These are phyloP conservation scores for Polydrusus pterygomalis DNA, from an alignment of 2,888 invertebrate species.

Conservation along the genomic window DNA sequence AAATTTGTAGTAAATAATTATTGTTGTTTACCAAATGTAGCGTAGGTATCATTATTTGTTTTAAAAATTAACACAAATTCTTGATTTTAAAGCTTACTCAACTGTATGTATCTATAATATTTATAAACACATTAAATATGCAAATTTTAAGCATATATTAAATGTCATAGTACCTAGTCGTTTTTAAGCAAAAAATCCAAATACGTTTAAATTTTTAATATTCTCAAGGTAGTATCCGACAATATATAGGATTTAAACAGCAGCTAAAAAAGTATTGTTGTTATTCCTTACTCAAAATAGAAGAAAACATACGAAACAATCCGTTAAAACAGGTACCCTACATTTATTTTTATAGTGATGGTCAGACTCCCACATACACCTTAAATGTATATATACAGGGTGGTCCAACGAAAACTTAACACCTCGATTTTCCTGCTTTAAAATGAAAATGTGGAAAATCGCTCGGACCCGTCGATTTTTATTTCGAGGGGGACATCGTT, in stretches of 20 bases:
- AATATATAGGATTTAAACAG: background rate
- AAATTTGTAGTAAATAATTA: no score
- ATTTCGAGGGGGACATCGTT: no score
- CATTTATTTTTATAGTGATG: no score
- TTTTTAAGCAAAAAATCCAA: background rate
- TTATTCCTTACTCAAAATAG: background rate
- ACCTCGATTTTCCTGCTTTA: no score
- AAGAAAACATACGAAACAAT: background rate
- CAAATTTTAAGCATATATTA: constrained; percentile 4
- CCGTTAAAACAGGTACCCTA: background rate
- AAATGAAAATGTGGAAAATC: no score
- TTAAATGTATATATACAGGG: no score
- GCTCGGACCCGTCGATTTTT: no score
- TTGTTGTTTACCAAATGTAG: no score
- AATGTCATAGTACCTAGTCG: background rate
- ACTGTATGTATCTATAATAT: background rate
- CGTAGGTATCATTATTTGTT: background rate
- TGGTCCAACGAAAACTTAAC: no score
- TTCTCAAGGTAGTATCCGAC: background rate
- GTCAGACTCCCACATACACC: no score
- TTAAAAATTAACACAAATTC: constrained; percentile 1
- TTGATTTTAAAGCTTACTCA: background rate
- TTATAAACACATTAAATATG: background rate
- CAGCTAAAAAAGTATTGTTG: background rate
- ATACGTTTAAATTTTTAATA: background rate